phyloP scores from a whole-genome alignment of 2,888 invertebrate species.

The Notocelia uddmanniana region DNA sequence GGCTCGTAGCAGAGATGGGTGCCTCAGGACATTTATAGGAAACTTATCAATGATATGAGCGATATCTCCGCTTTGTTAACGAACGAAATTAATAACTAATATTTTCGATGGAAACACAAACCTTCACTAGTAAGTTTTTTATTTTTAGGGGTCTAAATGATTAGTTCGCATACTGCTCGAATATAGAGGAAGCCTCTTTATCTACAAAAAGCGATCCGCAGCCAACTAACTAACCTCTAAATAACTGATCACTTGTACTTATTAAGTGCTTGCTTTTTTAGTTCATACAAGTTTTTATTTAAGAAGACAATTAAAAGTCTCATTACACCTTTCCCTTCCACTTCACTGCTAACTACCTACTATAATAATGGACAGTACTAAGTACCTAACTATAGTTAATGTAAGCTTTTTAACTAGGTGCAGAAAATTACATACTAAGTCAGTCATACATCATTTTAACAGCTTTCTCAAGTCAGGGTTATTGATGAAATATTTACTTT shows the following conservation, averaged over 20 bases:
- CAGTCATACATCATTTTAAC: conserved; percentile 33
- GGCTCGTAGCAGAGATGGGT: too few relatives aligned
- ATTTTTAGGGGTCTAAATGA: too few relatives aligned
- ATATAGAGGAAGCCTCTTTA: too few relatives aligned
- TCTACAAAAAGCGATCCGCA: too few relatives aligned
- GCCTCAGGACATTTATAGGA: too few relatives aligned
- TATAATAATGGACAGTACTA: background rate
- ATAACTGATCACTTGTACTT: background rate
- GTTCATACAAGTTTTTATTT: background rate
- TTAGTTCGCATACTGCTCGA: too few relatives aligned
- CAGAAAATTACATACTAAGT: conserved; percentile 12
- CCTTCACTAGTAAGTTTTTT: too few relatives aligned
- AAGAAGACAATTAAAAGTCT: background rate
- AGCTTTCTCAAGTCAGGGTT: background rate
- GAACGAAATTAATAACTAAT: too few relatives aligned
- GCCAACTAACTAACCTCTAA: background rate
- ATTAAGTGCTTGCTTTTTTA: background rate
- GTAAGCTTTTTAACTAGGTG: background rate
- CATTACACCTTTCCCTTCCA: conserved; percentile 2
- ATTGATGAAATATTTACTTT: conserved; percentile 9
- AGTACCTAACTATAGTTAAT: background rate
- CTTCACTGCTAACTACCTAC: background rate
- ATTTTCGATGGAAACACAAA: too few relatives aligned
- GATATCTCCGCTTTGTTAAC: too few relatives aligned
- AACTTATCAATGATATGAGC: too few relatives aligned